phyloP scores from a whole-genome alignment of 2,888 invertebrate genomes.

The Aspidiotus destructor region DNA sequence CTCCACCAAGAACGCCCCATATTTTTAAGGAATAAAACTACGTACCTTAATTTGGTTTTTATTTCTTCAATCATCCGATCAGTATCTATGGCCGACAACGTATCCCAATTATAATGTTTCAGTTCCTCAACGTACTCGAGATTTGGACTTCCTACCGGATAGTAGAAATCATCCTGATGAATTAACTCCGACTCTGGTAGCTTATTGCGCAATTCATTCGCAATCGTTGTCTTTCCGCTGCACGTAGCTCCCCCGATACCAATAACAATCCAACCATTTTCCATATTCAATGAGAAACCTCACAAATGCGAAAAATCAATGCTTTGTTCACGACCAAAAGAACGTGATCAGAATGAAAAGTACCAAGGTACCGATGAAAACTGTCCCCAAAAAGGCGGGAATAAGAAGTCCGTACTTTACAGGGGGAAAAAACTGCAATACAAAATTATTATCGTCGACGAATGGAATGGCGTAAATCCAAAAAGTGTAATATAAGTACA shows the following conservation, averaged over 20 bases:
- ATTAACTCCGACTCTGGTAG: slow-evolving; percentile 47
- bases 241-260: slow-evolving; percentile 74
- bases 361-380: slow-evolving; percentile 57
- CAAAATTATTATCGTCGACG: slow-evolving; percentile 49
- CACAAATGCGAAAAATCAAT: slow-evolving; percentile 1
- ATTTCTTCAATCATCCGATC: slow-evolving; percentile 48
- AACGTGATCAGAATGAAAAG: slow-evolving; percentile 45
- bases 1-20: neutral
- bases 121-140: slow-evolving; percentile 55
- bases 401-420: slow-evolving; percentile 51
- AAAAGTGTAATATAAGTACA: slow-evolving; percentile 52
- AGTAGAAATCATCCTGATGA: slow-evolving; percentile 69
- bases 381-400: slow-evolving; percentile 53
- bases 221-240: slow-evolving; percentile 70
- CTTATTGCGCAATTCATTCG: slow-evolving; percentile 47
- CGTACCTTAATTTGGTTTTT: slow-evolving; percentile 32
- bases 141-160: slow-evolving; percentile 53
- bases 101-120: slow-evolving; percentile 68
- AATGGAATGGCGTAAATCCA: slow-evolving; percentile 63
- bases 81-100: slow-evolving; percentile 63
- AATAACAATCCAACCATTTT: slow-evolving; percentile 47
- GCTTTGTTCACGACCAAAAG: slow-evolving; percentile 1
- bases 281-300: neutral
- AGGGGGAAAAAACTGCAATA: slow-evolving; percentile 48
- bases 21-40: neutral